Conservation (phyloP, 1,140 invertebrate genomes). For the Dreissena polymorpha region DNA sequence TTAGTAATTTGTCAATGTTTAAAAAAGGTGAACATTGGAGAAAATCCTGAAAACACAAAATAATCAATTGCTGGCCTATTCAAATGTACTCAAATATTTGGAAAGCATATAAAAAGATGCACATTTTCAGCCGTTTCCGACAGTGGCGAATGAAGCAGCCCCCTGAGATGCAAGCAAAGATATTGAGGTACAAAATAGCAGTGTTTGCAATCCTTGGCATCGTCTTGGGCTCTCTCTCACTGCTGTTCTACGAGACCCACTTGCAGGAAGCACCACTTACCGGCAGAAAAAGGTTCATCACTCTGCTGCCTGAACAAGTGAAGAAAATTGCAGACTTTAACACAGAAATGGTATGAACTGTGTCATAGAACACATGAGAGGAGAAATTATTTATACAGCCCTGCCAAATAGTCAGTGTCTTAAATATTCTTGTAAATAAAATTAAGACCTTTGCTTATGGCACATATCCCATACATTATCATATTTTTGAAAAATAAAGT, state of each 20-base stretch:
- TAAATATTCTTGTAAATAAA: neutral
- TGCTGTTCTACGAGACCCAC: slow-evolving; percentile 18
- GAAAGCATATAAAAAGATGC: too few species aligned
- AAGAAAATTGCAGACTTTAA: slow-evolving; percentile 77
- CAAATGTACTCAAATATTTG: too few species aligned
- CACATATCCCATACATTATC: slow-evolving; percentile 1
- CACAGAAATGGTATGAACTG: slow-evolving; percentile 72
- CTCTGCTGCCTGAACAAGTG: slow-evolving; percentile 81
- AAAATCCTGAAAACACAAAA: too few species aligned
- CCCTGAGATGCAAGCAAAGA: slow-evolving; percentile 6
- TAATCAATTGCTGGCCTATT: too few species aligned
- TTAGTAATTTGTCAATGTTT: too few species aligned
- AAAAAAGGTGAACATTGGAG: too few species aligned
- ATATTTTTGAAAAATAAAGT: slow-evolving; percentile 26
- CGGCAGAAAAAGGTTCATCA: slow-evolving; percentile 81
- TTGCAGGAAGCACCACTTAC: slow-evolving; percentile 81
- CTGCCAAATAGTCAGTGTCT: neutral
- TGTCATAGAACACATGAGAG: too few species aligned
- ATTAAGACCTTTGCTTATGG: neutral
- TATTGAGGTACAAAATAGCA: neutral
- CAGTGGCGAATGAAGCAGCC: neutral
- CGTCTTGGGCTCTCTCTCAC: neutral
- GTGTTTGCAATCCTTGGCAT: neutral
- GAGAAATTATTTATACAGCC: neutral
- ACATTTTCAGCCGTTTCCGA: neutral